Evolutionary conservation across 2,113 vertebrate genomes (phyloP), one percentile per base, ranked within the genome.

Genomic region (Artemisiospiza belli): DNA sequence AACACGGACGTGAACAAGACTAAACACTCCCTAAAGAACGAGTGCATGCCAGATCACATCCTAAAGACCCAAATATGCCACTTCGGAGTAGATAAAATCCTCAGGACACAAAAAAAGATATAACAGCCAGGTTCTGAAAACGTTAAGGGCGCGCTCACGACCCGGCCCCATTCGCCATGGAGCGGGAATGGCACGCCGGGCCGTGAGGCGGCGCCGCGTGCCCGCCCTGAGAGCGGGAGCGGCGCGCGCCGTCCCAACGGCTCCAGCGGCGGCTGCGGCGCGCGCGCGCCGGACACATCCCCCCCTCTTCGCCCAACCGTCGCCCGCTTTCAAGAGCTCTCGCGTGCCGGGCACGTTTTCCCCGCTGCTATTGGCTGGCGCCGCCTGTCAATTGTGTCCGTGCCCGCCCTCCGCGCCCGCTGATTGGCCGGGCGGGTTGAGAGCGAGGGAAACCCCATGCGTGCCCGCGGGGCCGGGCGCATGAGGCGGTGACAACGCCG

Each of bases 141-240:
- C 12, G 4, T 4, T 8, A 18, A 9, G 0, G 2, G 3, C 0
- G 1, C 8, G 3, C 5, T 0, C 1, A 1, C 1, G 1, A 0
- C 2, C 1, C 0, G 1, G 6, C 52, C 28, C 10, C 9, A 1
- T 3, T 1, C 0, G 5, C 7, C 3, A 3, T 0, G 2, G 11
- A 8, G 1, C 6, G 2, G 1, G 8, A 2, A 7, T 0, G 22
- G 6, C 15, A 12, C 0, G 5, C 31, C 8, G 12, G 6, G 6
- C 1, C 9, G 4, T 3, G 64, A 37, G 67, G 12, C 54, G 68
- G 19, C 1, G 9, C 41, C 52, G 22, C 31, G 22, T 0, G 67
- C 3, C 8, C 7, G 10, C 9, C 16, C 19, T 7, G 15, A 39
- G 10, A 22, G 28, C 54, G 12, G 64, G 33, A 52, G 39, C 84